These are phyloP conservation scores for Masnerella sp. DNA, from an alignment of 2,888 invertebrate species.

Conservation along the genomic window DNA sequence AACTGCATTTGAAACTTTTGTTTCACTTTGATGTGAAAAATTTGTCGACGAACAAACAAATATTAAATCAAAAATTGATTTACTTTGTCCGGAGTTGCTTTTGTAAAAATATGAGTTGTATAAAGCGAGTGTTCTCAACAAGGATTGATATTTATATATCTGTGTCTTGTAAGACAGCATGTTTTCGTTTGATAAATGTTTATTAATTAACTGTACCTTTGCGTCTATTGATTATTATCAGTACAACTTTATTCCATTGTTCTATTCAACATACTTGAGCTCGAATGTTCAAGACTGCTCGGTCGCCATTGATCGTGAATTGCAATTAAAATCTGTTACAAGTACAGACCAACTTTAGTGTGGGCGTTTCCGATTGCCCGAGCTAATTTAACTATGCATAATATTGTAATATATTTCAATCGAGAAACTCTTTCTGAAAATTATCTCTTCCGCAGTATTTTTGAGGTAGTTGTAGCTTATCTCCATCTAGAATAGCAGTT, in stretches of 20 bases:
- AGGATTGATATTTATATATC: too few relatives aligned
- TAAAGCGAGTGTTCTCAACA: too few relatives aligned
- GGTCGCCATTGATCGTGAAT: conserved; percentile 12
- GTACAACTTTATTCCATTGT: background rate
- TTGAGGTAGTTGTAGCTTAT: too few relatives aligned
- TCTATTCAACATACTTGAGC: background rate
- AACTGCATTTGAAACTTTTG: too few relatives aligned
- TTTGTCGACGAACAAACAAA: too few relatives aligned
- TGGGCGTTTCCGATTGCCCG: conserved; percentile 25
- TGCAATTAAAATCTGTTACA: conserved; percentile 30
- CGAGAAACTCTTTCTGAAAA: background rate
- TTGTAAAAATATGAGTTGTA: too few relatives aligned
- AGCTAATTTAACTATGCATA: conserved; percentile 21
- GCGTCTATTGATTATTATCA: conserved; percentile 5
- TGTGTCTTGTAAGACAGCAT: background rate
- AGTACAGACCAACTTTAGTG: background rate
- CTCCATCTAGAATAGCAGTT: too few relatives aligned
- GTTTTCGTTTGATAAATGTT: conserved; percentile 11
- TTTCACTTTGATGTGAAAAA: too few relatives aligned
- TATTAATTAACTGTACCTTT: conserved; percentile 19
- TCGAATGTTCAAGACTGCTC: background rate
- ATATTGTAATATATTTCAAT: conserved; percentile 7
- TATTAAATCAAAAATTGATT: too few relatives aligned
- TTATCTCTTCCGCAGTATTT: conserved; percentile 7
- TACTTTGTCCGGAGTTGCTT: too few relatives aligned